Evolutionary conservation across 2,888 invertebrate species (phyloP), one percentile per base, ranked within the genome.

Genomic region (Caenorhabditis auriculariae): DNA sequence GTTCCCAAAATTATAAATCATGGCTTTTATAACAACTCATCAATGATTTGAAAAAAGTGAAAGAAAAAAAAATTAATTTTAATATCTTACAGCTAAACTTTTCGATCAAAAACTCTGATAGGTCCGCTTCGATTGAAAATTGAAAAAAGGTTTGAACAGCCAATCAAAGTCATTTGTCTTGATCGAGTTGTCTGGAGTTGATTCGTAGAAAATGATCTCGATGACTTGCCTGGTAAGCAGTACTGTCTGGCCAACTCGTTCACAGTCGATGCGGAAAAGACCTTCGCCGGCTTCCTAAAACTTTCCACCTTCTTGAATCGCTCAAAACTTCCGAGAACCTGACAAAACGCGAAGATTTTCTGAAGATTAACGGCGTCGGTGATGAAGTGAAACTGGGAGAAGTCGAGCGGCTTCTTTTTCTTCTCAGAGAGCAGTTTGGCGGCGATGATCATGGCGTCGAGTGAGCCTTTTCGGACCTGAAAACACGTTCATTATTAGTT

Each of bases 311-410:
- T 27, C 21, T 9, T 44, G 19, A n/a, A 44, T 17, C 9, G 9
- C 9, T 32, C 35, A 32, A 6, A 45, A 32, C 6, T 32, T 47
- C 24, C 9, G 9, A 7, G 24, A 5, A 65, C 65, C 61, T 80
- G 80, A 9, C 75, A 75, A 59, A 81, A 81, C 15, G 81, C 81
- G 54, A 81, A 81, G 29, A 81, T 51, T 56, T 81, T 81, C 62
- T 81, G 81, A 19, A 81, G 72, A 60, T 81, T 81, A 50, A 81
- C 72, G n/a, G 77, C 74, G 56, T 81, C 81, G 12, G 80, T 82
- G 60, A 81, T 76, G 55, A 81, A 74, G 49, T 81, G 78, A 56
- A 63, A 81, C 52, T 81, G 69, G 39, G 73, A 74, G 56, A 81
- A 82, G 56, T 81, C 74, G 24, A 78, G 69, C 28, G 74, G 74